phyloP scores from a whole-genome alignment of 1,140 invertebrate genomes.

The Dolichoris vasculosae region DNA sequence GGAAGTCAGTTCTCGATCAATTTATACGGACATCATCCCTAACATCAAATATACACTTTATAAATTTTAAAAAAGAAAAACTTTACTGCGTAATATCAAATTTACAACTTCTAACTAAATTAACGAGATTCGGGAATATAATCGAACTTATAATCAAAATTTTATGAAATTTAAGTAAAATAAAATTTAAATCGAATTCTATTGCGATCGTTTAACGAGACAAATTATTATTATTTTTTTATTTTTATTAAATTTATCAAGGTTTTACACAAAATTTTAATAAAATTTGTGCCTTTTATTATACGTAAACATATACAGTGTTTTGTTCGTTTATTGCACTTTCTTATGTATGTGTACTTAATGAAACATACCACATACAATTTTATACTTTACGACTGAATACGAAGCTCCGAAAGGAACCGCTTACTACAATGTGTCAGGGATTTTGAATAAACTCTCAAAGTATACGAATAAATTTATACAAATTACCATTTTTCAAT shows the following conservation, averaged over 20 bases:
- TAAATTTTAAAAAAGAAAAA: background rate
- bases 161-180: too few relatives aligned
- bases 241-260: too few relatives aligned
- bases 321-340: background rate
- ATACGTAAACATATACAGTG: background rate
- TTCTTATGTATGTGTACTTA: background rate
- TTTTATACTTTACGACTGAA: background rate
- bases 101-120: too few relatives aligned
- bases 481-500: too few relatives aligned
- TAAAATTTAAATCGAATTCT: too few relatives aligned
- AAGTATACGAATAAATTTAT: background rate
- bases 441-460: background rate
- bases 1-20: background rate
- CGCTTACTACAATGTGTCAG: background rate
- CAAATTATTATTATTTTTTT: background rate
- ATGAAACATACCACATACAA: background rate
- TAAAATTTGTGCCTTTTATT: background rate
- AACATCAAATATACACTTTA: background rate
- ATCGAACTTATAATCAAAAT: too few relatives aligned
- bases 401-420: background rate
- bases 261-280: background rate
- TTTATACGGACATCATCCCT: background rate
- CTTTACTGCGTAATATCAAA: background rate
- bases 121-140: too few relatives aligned
- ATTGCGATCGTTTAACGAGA: too few relatives aligned